Evolutionary conservation across 2,797 vertebrate species (phyloP).

Genomic region (Numenius phaeopus): DNA sequence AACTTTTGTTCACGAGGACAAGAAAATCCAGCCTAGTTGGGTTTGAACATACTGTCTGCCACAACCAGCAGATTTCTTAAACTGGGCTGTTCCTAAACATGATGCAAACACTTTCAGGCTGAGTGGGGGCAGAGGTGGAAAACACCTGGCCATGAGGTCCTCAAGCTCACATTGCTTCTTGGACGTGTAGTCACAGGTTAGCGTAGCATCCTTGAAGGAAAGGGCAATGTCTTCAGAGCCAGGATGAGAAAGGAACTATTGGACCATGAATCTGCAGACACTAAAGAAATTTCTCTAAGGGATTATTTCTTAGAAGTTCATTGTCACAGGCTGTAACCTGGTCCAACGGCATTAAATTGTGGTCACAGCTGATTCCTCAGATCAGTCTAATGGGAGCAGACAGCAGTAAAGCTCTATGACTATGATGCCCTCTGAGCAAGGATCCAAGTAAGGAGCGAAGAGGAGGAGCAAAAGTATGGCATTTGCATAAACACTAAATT

Average conservation of each 20-base stretch:
- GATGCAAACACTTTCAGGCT: background rate
- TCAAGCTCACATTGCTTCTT: background rate
- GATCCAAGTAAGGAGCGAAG: background rate
- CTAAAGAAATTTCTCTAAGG: background rate
- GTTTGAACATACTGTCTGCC: background rate
- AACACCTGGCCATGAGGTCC: background rate
- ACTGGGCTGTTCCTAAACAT: background rate
- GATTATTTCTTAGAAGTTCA: background rate
- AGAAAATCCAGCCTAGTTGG: background rate
- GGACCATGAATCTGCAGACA: background rate
- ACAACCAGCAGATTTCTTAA: background rate
- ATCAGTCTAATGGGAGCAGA: background rate
- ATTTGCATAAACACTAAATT: slow-evolving; percentile 18
- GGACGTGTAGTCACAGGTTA: background rate
- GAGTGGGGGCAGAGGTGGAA: background rate
- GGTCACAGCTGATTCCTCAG: background rate
- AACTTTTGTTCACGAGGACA: background rate
- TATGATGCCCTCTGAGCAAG: background rate
- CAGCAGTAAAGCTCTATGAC: background rate
- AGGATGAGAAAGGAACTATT: background rate
- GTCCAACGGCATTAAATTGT: background rate
- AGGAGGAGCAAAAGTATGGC: background rate
- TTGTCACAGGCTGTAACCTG: background rate
- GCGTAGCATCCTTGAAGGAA: background rate
- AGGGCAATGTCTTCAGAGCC: background rate